These are phyloP conservation scores for Garrulus glandarius DNA, from an alignment of 2,797 vertebrate species.

Conservation along the genomic window DNA sequence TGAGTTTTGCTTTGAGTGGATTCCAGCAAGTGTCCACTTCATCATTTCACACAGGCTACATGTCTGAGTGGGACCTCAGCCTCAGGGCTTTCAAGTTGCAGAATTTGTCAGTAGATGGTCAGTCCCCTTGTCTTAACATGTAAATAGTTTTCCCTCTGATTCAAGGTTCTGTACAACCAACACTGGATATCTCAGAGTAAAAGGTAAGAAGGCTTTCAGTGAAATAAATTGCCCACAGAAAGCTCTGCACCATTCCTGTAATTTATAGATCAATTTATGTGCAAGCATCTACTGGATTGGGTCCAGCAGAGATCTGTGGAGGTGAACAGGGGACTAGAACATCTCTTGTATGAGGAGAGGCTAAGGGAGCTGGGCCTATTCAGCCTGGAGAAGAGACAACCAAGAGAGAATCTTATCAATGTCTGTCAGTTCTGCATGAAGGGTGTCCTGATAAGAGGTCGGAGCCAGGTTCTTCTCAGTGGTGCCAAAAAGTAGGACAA, in stretches of 20 bases:
- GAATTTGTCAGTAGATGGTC: not conserved
- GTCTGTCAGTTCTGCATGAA: not conserved
- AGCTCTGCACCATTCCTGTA: not conserved
- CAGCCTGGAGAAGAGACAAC: rapidly evolving
- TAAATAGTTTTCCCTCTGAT: not conserved
- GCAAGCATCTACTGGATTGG: not conserved
- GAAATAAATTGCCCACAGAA: not conserved
- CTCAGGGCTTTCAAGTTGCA: not conserved
- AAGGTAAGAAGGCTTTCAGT: not conserved
- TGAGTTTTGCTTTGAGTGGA: not conserved
- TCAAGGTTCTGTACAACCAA: not conserved
- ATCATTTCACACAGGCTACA: not conserved
- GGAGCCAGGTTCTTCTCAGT: not conserved
- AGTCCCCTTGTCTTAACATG: not conserved
- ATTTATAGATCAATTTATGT: not conserved
- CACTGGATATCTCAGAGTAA: not conserved
- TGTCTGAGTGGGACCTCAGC: not conserved
- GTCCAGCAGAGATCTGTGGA: not conserved
- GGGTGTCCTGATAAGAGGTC: not conserved
- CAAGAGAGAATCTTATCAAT: not conserved
- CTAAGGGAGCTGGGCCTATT: not conserved
- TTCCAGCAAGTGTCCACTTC: not conserved
- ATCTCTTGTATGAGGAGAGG: not conserved
- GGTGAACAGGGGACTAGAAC: not conserved
- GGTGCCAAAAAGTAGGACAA: not conserved